Evolutionary conservation across 2,113 vertebrate genomes (phyloP).

Genomic region (Amia ocellicauda): DNA sequence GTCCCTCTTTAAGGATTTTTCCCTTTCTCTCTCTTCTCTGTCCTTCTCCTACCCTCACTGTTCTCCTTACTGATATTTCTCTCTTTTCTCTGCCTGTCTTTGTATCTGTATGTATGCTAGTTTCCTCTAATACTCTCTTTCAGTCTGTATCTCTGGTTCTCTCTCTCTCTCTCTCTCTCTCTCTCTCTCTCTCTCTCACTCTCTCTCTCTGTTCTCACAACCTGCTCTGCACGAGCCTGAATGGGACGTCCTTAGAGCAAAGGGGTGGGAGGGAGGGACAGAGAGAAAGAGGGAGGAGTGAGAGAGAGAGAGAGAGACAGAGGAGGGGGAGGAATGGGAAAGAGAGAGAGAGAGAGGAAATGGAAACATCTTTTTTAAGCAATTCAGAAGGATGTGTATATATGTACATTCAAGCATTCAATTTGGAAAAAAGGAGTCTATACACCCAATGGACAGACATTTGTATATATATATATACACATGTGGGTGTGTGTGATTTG

Average conservation of each 20-base stretch:
- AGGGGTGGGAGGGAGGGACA: conserved; percentile 36
- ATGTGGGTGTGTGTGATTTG: too few relatives aligned
- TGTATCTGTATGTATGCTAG: too few relatives aligned
- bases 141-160: conserved; percentile 1
- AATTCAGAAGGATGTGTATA: too few relatives aligned
- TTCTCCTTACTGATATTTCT: background rate
- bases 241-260: conserved; percentile 41
- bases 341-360: conserved; percentile 7
- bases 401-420: too few relatives aligned
- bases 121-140: too few relatives aligned
- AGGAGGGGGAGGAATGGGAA: conserved; percentile 31
- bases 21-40: conserved; percentile 12
- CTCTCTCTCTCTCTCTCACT: conserved; percentile 8
- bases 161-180: conserved; percentile 20
- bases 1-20: background rate
- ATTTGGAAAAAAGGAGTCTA: too few relatives aligned
- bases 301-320: conserved; percentile 33
- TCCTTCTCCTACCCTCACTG: conserved; percentile 9
- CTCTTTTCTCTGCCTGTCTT: background rate
- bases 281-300: conserved; percentile 16
- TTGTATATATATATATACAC: too few relatives aligned
- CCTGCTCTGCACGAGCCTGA: conserved; percentile 48
- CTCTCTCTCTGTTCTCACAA: conserved; percentile 27
- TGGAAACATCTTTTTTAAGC: too few relatives aligned
- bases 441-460: too few relatives aligned